These are phyloP conservation scores for Whitmania pigra DNA, from an alignment of 1,140 invertebrate species.

Conservation along the genomic window DNA sequence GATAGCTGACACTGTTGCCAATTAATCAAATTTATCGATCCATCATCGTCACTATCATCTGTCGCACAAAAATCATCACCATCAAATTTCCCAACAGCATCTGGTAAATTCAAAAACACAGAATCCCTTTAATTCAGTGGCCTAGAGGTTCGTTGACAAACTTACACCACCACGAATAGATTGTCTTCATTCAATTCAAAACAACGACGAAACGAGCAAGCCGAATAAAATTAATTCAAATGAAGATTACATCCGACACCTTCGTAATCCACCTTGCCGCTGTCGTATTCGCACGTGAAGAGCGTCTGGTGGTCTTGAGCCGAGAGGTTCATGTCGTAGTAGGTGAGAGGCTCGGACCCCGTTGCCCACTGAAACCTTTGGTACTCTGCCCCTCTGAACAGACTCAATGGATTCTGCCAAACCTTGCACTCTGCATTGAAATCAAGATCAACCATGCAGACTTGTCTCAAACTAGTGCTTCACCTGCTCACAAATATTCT, in stretches of 20 bases:
- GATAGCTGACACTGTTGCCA: no score
- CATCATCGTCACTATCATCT: no score
- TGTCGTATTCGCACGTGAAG: conserved; percentile 84
- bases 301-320: conserved; percentile 98
- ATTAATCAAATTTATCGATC: no score
- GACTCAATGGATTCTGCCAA: conserved; percentile 89
- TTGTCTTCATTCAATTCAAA: no score
- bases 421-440: conserved; percentile 77
- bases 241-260: conserved; percentile 45
- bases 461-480: no score
- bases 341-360: conserved; percentile 86
- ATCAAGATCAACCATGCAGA: conserved; percentile 10
- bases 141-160: no score
- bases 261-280: conserved; percentile 79
- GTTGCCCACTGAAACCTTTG: conserved; percentile 78
- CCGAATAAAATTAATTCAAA: neutral
- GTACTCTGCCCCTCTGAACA: conserved; percentile 92
- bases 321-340: conserved; percentile 97
- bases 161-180: no score
- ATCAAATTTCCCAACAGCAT: neutral
- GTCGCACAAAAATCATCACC: neutral
- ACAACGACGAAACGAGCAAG: neutral
- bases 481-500: neutral
- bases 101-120: neutral
- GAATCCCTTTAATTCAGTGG: neutral